phyloP scores from a whole-genome alignment of 2,797 vertebrate species.

The Masticophis lateralis region DNA sequence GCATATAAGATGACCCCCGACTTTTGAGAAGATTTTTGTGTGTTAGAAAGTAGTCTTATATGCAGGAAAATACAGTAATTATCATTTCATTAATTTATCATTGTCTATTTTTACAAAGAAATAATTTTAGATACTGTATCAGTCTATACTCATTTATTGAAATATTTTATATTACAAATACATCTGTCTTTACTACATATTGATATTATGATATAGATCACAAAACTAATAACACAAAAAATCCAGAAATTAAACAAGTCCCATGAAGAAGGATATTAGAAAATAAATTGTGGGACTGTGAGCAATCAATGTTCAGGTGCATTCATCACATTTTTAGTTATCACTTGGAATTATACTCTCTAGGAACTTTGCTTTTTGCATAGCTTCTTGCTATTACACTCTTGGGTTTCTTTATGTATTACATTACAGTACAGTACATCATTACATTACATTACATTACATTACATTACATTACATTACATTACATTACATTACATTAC shows the following conservation, averaged over 20 bases:
- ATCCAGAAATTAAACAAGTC: not conserved
- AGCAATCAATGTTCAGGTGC: not conserved
- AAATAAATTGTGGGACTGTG: not conserved
- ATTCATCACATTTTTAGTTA: not conserved
- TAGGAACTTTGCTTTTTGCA: not conserved
- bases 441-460: too few relatives aligned
- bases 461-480: too few relatives aligned
- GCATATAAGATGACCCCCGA: too few relatives aligned
- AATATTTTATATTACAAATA: conserved; percentile 10
- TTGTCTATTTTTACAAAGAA: not conserved
- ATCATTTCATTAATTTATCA: not conserved
- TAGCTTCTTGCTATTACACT: not conserved
- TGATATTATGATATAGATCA: not conserved
- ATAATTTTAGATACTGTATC: not conserved
- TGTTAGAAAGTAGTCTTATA: too few relatives aligned
- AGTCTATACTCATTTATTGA: not conserved
- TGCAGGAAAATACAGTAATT: too few relatives aligned
- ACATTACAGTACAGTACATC: too few relatives aligned
- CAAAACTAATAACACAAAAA: not conserved
- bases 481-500: too few relatives aligned
- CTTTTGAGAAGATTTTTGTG: too few relatives aligned
- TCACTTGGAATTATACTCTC: not conserved
- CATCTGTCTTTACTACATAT: not conserved
- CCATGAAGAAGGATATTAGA: not conserved
- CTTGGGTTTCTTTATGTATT: not conserved